Base-by-base conservation (phyloP, 2,888 invertebrate genomes). In the Diachrysia chrysitis region DNA sequence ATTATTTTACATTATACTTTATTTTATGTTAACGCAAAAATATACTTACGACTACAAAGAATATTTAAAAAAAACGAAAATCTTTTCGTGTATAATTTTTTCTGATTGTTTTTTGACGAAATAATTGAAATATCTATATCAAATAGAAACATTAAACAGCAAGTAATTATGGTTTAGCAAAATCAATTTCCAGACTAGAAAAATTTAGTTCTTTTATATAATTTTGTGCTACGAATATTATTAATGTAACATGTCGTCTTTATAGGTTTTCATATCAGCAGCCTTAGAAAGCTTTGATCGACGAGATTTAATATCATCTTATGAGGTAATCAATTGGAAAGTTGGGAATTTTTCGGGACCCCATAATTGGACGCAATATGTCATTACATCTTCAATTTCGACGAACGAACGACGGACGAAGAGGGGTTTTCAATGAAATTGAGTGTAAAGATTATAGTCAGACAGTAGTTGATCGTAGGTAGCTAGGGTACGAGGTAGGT, bases 271-370 rank as follows among this genome's bases (percentile, higher is more conserved):
- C 19, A 42, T 53, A 65, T 58, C 51, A 19, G 35, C 12, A 64
- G 48, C n/a, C 37, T 35, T 35, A 53, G 32, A 3, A 59, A 37
- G 42, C 55, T 71, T 46, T 48, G 37, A 75, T 70, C 21, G 55
- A 58, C 23, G 25, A 61, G 62, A 66, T 78, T 70, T 58, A 72
- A 70, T 72, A 72, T 76, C 46, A 58, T 25, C 17, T n/a, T 25
- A 17, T 55, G 37, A 58, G 25, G 9, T 16, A 60, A 57, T 42
- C 60, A 60, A 69, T 71, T n/a, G 62, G 58, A 46, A 54, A 71
- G 17, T 56, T 71, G 21, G 63, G 32, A 63, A 66, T 65, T 63
- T n/a, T 62, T 35, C 57, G 42, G 35, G 51, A 35, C 53, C 51
- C 29, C 10, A 59, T 54, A 58, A 60, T 51, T 60, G 29, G 46